Conservation (phyloP, 1,140 invertebrate genomes). For the Adoxophyes honmai region DNA sequence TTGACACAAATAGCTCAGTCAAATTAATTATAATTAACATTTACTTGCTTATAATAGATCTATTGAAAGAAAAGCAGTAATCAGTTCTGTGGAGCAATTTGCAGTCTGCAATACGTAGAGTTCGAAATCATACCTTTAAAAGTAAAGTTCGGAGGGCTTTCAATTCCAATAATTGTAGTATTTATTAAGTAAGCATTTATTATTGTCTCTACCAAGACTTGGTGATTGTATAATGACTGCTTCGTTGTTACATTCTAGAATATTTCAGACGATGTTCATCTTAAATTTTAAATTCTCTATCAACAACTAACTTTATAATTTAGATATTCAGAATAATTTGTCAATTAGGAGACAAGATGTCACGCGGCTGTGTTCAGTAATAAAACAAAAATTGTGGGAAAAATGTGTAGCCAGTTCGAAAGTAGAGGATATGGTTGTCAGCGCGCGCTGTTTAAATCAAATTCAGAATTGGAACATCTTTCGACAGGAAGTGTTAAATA, state of each 20-base stretch:
- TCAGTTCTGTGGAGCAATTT: too few species aligned
- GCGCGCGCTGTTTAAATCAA: slow-evolving; percentile 62
- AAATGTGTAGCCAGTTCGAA: slow-evolving; percentile 44
- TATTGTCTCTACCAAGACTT: too few species aligned
- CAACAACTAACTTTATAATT: background rate
- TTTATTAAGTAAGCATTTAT: too few species aligned
- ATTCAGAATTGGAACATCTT: slow-evolving; percentile 71
- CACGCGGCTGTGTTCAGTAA: slow-evolving; percentile 28
- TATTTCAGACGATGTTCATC: too few species aligned
- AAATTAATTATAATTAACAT: slow-evolving; percentile 44
- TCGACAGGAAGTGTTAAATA: slow-evolving; percentile 65
- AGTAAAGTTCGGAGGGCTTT: too few species aligned
- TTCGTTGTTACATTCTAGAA: too few species aligned
- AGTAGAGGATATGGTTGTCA: slow-evolving; percentile 66
- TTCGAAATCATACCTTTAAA: too few species aligned
- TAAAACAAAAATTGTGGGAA: slow-evolving; percentile 42
- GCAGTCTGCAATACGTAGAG: too few species aligned
- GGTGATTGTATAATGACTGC: too few species aligned
- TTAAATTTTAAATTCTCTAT: too few species aligned
- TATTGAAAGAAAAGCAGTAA: too few species aligned
- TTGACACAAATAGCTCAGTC: slow-evolving; percentile 41
- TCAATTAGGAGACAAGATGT: slow-evolving; percentile 31
- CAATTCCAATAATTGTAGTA: too few species aligned
- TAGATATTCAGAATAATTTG: slow-evolving; percentile 39
- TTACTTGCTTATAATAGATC: slow-evolving; percentile 19